These are phyloP conservation scores for Spodoptera exigua DNA, from an alignment of 2,888 invertebrate species.

Conservation along the genomic window DNA sequence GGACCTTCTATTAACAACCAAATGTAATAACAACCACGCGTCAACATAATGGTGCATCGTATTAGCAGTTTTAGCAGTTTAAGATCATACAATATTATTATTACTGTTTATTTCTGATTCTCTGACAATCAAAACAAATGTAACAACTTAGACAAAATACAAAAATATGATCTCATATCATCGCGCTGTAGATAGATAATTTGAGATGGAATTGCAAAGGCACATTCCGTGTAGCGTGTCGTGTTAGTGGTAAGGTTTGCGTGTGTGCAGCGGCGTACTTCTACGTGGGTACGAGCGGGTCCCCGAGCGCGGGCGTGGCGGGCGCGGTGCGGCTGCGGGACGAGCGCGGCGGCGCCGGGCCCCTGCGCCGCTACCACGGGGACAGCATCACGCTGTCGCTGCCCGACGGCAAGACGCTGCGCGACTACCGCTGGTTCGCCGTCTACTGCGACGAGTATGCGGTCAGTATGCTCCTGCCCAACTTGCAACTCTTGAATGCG, in stretches of 20 bases:
- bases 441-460: conserved; percentile 97
- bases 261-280: conserved; percentile 94
- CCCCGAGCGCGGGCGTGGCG: conserved; percentile 90
- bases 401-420: conserved; percentile 95
- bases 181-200: too few relatives aligned
- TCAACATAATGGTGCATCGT: too few relatives aligned
- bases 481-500: conserved; percentile 1
- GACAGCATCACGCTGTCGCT: conserved; percentile 95
- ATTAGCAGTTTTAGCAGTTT: too few relatives aligned
- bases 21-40: too few relatives aligned
- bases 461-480: conserved; percentile 87
- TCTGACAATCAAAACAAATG: too few relatives aligned
- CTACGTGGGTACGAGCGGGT: conserved; percentile 93
- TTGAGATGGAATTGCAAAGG: too few relatives aligned
- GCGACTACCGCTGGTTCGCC: conserved; percentile 95
- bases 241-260: neutral
- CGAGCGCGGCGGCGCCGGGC: conserved; percentile 94
- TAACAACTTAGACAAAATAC: too few relatives aligned
- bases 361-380: conserved; percentile 94
- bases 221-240: too few relatives aligned
- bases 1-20: too few relatives aligned
- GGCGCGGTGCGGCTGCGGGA: conserved; percentile 92
- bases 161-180: too few relatives aligned
- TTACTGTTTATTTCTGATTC: too few relatives aligned
- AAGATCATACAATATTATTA: too few relatives aligned